A percentile compares a stretch with the other conserved stretches of the same genome.
These are phyloP conservation scores for Epirrhoe alternata DNA, from an alignment of 2,888 invertebrate genomes.

Conservation along the genomic window DNA sequence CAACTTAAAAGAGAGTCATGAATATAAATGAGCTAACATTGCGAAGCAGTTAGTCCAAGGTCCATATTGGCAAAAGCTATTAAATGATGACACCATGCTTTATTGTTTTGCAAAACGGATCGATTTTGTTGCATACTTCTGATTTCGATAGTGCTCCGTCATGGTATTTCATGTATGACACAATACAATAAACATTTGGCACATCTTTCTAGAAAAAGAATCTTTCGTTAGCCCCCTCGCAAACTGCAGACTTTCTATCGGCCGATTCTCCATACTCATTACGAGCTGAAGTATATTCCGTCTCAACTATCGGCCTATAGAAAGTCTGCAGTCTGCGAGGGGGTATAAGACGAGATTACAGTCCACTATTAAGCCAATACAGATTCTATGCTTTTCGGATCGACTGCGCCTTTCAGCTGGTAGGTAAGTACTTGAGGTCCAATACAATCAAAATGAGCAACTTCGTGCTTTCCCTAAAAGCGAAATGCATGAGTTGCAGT, in stretches of 20 bases:
- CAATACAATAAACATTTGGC: background rate
- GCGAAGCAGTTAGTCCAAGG: slow-evolving; percentile 20
- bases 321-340: too few species aligned
- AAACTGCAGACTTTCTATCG: too few species aligned
- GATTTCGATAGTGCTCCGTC: slow-evolving; percentile 1
- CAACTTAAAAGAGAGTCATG: background rate
- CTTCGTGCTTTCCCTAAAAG: slow-evolving; percentile 21
- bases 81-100: slow-evolving; percentile 18
- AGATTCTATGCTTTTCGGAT: too few species aligned
- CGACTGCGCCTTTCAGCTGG: too few species aligned
- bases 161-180: background rate
- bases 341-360: too few species aligned
- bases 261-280: too few species aligned
- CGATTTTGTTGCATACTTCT: slow-evolving; percentile 4
- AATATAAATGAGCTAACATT: background rate
- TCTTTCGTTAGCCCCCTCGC: too few species aligned
- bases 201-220: too few species aligned
- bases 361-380: too few species aligned
- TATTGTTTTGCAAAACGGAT: background rate
- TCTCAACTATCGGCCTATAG: too few species aligned
- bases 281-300: too few species aligned
- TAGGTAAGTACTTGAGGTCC: too few species aligned
- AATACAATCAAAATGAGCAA: background rate
- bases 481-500: slow-evolving; percentile 30
- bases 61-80: slow-evolving; percentile 10